phyloP scores from a whole-genome alignment of 2,888 invertebrate genomes.

The Iphiclides podalirius region DNA sequence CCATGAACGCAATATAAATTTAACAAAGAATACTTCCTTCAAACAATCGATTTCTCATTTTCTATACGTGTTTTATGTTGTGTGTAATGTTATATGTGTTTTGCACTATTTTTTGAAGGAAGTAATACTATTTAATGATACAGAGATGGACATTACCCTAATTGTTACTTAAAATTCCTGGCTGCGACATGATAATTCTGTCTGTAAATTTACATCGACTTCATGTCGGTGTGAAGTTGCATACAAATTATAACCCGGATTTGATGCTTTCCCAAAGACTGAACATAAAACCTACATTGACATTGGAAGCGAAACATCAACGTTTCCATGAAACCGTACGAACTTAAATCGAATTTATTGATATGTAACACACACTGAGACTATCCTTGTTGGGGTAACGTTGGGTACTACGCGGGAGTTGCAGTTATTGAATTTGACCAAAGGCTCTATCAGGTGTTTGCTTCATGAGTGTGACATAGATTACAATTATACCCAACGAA shows the following conservation, averaged over 20 bases:
- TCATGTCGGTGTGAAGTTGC: too few species aligned
- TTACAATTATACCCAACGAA: too few species aligned
- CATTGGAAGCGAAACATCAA: conserved; percentile 19
- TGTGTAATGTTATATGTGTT: background rate
- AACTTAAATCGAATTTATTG: conserved; percentile 38
- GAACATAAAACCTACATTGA: conserved; percentile 29
- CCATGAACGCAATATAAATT: conserved; percentile 48
- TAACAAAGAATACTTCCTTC: conserved; percentile 1
- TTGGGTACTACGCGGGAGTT: too few species aligned
- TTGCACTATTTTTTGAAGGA: background rate
- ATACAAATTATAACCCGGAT: conserved; percentile 9
- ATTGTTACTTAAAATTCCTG: background rate
- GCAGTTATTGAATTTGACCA: too few species aligned
- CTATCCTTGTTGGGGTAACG: conserved; percentile 15
- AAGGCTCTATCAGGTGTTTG: too few species aligned
- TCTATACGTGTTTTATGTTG: background rate
- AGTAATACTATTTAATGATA: background rate
- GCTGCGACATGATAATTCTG: conserved; percentile 7
- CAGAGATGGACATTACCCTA: background rate
- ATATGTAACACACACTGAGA: conserved; percentile 27
- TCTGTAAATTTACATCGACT: conserved; percentile 6
- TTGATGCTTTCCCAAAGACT: conserved; percentile 30
- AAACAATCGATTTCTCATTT: background rate
- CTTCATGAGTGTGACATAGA: too few species aligned
- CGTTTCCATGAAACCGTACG: conserved; percentile 18